These are phyloP conservation scores for Lanius ludovicianus DNA, from an alignment of 2,113 vertebrate species.

Conservation along the genomic window DNA sequence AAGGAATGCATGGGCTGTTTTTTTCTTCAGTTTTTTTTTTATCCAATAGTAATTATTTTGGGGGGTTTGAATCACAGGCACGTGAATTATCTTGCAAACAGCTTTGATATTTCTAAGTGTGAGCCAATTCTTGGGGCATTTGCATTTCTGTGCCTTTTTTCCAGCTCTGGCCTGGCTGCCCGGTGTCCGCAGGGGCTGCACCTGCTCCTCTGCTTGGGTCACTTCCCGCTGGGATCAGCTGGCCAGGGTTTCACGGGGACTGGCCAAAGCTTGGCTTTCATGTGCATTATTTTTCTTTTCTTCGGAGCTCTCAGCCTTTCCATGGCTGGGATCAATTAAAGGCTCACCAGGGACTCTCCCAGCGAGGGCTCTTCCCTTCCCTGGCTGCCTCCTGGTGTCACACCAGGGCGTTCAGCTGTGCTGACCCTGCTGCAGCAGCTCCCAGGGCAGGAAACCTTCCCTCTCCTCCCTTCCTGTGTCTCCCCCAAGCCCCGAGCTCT, in stretches of 20 bases:
- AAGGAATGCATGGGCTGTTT: background rate
- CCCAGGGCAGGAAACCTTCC: slow-evolving; percentile 34
- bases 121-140: background rate
- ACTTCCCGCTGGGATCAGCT: background rate
- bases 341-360: slow-evolving; percentile 10
- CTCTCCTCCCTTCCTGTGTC: background rate
- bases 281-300: background rate
- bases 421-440: slow-evolving; percentile 49
- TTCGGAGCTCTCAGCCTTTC: slow-evolving; percentile 17
- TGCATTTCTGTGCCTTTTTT: background rate
- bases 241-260: background rate
- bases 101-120: background rate
- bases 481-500: background rate
- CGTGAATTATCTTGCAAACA: background rate
- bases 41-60: background rate
- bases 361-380: slow-evolving; percentile 42
- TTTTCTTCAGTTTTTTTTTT: background rate
- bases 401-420: slow-evolving; percentile 40
- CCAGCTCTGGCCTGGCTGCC: background rate
- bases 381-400: slow-evolving; percentile 50
- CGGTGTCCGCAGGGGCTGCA: background rate
- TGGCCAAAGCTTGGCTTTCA: background rate
- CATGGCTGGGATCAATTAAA: slow-evolving; percentile 70
- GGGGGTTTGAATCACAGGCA: background rate
- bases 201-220: background rate